A percentile compares a stretch with the other conserved stretches of the same genome.
phyloP scores from a whole-genome alignment of 1,140 invertebrate genomes.

The Mercenaria mercenaria region DNA sequence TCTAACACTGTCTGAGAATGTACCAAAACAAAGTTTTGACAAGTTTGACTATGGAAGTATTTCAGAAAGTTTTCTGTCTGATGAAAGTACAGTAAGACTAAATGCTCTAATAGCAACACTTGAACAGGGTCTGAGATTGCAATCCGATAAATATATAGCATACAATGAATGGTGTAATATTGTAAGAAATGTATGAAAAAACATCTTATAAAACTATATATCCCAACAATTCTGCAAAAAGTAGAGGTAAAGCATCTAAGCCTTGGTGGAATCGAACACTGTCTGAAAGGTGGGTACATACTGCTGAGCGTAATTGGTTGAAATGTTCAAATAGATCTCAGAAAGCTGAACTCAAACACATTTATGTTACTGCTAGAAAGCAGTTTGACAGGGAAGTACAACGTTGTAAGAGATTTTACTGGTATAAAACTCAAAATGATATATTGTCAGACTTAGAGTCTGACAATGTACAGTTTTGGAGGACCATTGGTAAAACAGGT shows the following conservation, averaged over 20 bases:
- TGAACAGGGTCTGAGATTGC: neutral
- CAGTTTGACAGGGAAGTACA: neutral
- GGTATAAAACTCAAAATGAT: neutral
- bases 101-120: neutral
- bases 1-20: neutral
- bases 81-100: neutral
- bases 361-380: slow-evolving; percentile 14
- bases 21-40: no score
- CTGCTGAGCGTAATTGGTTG: neutral
- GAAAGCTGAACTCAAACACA: neutral
- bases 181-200: neutral
- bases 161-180: neutral
- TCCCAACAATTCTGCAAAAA: neutral
- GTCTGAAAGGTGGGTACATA: neutral
- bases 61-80: neutral
- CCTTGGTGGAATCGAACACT: neutral
- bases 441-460: neutral
- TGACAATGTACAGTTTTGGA: slow-evolving; percentile 2
- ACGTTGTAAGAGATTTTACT: neutral
- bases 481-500: neutral
- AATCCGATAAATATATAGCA: neutral
- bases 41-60: no score
- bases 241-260: neutral
- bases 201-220: neutral
- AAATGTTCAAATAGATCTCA: neutral